Conservation (phyloP, 2,888 invertebrate genomes). For the Drosophila paranaensis region DNA sequence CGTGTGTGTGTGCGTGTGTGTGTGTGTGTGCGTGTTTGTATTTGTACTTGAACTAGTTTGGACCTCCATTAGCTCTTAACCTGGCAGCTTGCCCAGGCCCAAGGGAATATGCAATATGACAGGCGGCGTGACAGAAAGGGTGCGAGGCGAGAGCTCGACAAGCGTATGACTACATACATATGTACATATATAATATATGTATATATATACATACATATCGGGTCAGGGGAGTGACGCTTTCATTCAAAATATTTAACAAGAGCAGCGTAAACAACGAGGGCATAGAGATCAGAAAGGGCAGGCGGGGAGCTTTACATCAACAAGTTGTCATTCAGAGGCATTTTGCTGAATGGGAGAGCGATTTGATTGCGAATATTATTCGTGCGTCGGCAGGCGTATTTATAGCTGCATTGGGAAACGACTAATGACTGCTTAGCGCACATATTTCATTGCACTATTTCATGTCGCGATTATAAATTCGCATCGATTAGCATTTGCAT, state of each 20-base stretch:
- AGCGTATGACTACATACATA: no score
- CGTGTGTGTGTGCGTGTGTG: conserved; percentile 18
- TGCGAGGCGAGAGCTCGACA: neutral
- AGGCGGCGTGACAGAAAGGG: conserved; percentile 7
- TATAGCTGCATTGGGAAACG: neutral
- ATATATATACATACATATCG: no score
- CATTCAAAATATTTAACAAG: conserved; percentile 24
- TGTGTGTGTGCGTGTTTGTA: conserved; percentile 20
- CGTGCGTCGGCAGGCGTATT: conserved; percentile 5
- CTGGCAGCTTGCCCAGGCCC: conserved; percentile 67
- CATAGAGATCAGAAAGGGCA: neutral
- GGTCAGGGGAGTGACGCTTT: neutral
- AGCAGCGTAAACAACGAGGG: neutral
- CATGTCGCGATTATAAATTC: neutral
- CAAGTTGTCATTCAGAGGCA: conserved; percentile 41
- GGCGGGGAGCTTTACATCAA: conserved; percentile 20
- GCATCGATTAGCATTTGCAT: neutral
- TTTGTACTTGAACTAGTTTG: conserved; percentile 70
- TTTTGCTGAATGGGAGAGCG: conserved; percentile 33
- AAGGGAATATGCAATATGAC: conserved; percentile 61
- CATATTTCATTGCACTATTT: neutral
- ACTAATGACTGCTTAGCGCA: neutral
- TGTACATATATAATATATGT: neutral
- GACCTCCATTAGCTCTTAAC: conserved; percentile 59
- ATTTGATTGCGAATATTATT: neutral